phyloP scores from a whole-genome alignment of 2,113 vertebrate genomes.

The Opisthocomus hoazin region DNA sequence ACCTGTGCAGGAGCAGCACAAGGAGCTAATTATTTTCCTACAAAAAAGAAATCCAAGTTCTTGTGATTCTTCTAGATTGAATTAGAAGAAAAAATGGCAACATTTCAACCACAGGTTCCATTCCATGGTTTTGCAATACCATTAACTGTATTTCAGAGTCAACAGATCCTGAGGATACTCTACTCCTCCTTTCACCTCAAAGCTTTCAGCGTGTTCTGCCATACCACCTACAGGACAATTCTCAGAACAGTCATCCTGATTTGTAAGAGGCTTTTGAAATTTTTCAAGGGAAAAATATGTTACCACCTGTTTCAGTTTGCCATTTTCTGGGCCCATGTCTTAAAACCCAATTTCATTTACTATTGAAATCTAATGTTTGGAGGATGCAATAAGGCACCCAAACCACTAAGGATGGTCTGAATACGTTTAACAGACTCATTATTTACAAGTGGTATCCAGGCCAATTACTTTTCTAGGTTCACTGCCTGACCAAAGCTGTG shows the following conservation, averaged over 20 bases:
- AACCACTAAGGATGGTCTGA: background rate
- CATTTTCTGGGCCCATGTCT: background rate
- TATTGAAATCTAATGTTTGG: background rate
- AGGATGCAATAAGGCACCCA: background rate
- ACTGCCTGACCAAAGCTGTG: background rate
- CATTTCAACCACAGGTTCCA: background rate
- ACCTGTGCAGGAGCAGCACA: background rate
- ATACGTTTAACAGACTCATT: background rate
- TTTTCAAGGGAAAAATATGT: background rate
- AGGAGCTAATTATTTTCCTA: background rate
- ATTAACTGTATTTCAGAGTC: fast-evolving
- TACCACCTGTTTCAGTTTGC: background rate
- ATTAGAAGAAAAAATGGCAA: background rate
- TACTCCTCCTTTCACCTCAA: background rate
- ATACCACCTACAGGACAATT: slow-evolving; percentile 10
- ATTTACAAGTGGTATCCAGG: background rate
- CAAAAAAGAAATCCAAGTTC: background rate
- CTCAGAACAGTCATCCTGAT: background rate
- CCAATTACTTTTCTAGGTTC: background rate
- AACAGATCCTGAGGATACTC: background rate
- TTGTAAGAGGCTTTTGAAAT: background rate
- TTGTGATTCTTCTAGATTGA: background rate
- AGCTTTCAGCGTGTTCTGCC: background rate
- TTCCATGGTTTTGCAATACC: background rate
- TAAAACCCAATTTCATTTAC: background rate